Evolutionary conservation across 2,797 vertebrate species (phyloP).

Genomic region (Bovichtus diacanthus): DNA sequence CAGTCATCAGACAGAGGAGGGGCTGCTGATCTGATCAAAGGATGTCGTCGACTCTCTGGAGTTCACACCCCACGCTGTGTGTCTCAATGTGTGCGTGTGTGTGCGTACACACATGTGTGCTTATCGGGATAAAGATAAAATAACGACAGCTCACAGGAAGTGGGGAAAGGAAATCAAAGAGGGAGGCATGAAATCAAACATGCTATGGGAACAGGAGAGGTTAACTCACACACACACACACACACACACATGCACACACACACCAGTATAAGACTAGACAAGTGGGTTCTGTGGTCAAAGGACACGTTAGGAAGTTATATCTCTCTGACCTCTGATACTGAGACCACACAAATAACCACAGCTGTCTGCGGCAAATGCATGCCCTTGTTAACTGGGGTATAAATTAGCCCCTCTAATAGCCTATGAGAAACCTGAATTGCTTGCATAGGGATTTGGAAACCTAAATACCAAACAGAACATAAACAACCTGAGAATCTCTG

Average conservation of each 20-base stretch:
- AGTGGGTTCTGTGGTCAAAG: constrained; percentile 79
- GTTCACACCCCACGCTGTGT: constrained; percentile 75
- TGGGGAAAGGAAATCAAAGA: constrained; percentile 73
- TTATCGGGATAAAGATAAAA: constrained; percentile 77
- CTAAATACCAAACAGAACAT: constrained; percentile 67
- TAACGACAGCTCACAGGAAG: constrained; percentile 80
- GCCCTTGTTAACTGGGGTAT: constrained; percentile 66
- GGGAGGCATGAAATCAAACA: constrained; percentile 75
- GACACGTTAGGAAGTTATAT: constrained; percentile 80
- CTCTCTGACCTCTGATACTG: constrained; percentile 76
- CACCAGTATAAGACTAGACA: constrained; percentile 56
- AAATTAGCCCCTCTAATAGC: constrained; percentile 70
- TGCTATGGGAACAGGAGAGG: constrained; percentile 72
- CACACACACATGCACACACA: constrained; percentile 34
- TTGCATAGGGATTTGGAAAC: constrained; percentile 57
- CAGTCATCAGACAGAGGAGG: constrained; percentile 71
- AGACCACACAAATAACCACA: constrained; percentile 77
- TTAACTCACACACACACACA: constrained; percentile 39
- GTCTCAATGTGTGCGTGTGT: constrained; percentile 40
- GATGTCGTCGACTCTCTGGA: constrained; percentile 61
- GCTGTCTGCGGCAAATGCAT: constrained; percentile 65
- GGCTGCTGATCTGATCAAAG: constrained; percentile 79
- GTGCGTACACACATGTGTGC: constrained; percentile 59
- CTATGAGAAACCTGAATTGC: constrained; percentile 65
- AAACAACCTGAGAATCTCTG: constrained; percentile 63